phyloP scores from a whole-genome alignment of 2,797 vertebrate genomes.

The Enteromius mattozi region DNA sequence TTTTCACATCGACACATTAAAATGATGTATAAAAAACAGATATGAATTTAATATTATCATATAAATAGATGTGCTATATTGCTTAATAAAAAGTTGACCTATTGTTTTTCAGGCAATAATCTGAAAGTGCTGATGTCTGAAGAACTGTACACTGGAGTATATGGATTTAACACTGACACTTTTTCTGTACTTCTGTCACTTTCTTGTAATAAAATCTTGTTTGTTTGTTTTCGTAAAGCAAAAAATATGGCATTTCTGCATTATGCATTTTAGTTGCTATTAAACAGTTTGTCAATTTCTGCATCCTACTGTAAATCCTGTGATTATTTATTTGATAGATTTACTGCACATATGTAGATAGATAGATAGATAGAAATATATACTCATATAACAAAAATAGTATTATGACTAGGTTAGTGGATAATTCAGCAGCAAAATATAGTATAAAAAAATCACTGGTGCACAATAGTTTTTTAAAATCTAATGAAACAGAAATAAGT shows the following conservation, averaged over 20 bases:
- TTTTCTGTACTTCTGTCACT: neutral
- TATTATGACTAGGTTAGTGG: no score
- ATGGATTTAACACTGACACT: neutral
- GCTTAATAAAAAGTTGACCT: neutral
- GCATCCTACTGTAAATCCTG: neutral
- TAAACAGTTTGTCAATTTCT: neutral
- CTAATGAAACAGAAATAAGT: no score
- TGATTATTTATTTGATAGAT: neutral
- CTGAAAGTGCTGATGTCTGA: neutral
- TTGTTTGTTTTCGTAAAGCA: neutral
- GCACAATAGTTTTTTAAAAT: no score
- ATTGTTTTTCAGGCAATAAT: slow-evolving; percentile 16
- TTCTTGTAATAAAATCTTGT: neutral
- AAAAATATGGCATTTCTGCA: neutral
- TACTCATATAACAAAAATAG: no score
- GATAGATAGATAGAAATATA: no score
- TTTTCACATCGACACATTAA: neutral
- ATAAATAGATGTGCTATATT: neutral
- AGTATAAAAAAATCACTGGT: no score
- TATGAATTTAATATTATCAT: neutral
- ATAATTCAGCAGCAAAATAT: no score
- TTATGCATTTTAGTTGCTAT: neutral
- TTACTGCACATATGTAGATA: neutral
- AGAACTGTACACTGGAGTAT: neutral
- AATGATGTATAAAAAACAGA: neutral